Percentiles rank a stretch among this genome's conserved stretches.
phyloP scores from a whole-genome alignment of 2,888 invertebrate species.

The Zaprionus bogoriensis region DNA sequence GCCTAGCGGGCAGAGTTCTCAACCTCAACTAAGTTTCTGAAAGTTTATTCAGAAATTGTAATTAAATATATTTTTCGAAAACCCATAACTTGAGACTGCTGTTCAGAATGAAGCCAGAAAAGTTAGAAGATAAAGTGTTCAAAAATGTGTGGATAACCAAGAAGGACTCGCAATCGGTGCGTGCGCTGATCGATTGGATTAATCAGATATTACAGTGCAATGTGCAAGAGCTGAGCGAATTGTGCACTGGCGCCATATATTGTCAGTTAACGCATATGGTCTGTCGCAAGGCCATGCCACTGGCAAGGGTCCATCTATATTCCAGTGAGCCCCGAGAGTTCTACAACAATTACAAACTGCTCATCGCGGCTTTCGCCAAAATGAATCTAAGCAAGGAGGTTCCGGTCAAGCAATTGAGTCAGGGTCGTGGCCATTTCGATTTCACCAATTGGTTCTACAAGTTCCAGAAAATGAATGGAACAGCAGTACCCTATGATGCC shows the following conservation, averaged over 20 bases:
- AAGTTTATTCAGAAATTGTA: no score
- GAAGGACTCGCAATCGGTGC: background rate
- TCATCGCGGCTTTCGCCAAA: background rate
- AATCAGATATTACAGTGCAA: background rate
- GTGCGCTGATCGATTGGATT: background rate
- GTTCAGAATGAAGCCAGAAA: no score
- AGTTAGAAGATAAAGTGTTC: background rate
- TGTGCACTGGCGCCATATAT: slow-evolving; percentile 5
- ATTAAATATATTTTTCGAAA: no score
- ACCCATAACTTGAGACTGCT: no score
- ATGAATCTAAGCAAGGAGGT: background rate
- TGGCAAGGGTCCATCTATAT: background rate
- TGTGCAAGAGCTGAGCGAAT: background rate
- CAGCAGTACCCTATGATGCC: background rate
- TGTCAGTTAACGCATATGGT: slow-evolving; percentile 10
- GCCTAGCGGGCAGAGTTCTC: no score
- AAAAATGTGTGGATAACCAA: background rate
- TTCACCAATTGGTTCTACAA: slow-evolving; percentile 13
- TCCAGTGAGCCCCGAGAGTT: background rate
- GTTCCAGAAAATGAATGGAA: background rate
- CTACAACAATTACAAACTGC: background rate
- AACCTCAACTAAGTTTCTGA: no score
- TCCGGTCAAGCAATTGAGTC: background rate
- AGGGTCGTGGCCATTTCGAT: slow-evolving; percentile 4
- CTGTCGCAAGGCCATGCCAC: background rate